Conservation (phyloP, 2,797 vertebrate genomes). For the Dipus sagitta region DNA sequence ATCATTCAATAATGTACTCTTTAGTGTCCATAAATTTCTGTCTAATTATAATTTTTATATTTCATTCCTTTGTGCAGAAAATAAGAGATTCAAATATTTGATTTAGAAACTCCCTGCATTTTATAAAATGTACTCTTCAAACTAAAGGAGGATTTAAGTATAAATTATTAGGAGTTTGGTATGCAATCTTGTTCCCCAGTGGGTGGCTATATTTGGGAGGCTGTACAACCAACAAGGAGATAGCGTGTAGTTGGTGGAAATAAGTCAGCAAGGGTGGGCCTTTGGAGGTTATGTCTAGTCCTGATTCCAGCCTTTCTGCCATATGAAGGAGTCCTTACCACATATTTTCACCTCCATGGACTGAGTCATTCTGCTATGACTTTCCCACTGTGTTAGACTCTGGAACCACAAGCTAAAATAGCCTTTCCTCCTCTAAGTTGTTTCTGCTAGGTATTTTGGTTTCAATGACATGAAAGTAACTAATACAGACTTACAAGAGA, state of each 20-base stretch:
- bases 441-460: neutral
- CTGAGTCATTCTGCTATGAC: neutral
- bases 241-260: neutral
- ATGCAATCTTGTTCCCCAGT: neutral
- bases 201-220: neutral
- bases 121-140: constrained; percentile 49
- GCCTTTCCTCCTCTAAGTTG: neutral
- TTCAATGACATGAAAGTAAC: neutral
- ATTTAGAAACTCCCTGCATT: constrained; percentile 28
- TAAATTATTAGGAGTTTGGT: constrained; percentile 8
- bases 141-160: constrained; percentile 8
- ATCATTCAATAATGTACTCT: no score
- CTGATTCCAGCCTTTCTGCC: neutral
- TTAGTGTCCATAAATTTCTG: neutral
- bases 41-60: constrained; percentile 24
- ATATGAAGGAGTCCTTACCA: neutral
- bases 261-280: neutral
- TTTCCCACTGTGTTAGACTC: neutral
- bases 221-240: neutral
- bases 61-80: constrained; percentile 10
- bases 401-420: neutral
- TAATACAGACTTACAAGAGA: neutral
- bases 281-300: neutral
- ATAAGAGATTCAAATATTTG: constrained; percentile 27
- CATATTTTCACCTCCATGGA: neutral